Conservation (phyloP, 1,140 invertebrate species). For the Nylanderia fulva region DNA sequence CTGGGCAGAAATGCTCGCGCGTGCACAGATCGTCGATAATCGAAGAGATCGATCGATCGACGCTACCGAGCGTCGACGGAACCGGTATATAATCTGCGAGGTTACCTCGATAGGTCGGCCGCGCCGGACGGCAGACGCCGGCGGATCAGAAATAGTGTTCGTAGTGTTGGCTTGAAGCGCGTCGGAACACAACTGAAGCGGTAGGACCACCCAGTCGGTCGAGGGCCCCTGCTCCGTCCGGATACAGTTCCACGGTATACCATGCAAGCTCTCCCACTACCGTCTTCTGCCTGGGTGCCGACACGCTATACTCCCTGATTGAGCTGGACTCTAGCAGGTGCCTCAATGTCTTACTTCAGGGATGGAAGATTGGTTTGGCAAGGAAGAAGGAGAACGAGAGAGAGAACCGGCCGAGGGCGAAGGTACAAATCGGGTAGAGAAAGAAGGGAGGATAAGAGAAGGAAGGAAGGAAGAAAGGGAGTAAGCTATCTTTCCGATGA, state of each 20-base stretch:
- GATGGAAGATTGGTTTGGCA: slow-evolving; percentile 83
- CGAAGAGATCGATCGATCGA: neutral
- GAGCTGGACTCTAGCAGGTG: slow-evolving; percentile 83
- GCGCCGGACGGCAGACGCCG: slow-evolving; percentile 56
- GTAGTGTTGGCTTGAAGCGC: slow-evolving; percentile 85
- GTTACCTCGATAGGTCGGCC: slow-evolving; percentile 37
- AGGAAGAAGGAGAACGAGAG: slow-evolving; percentile 67
- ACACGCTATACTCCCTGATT: slow-evolving; percentile 76
- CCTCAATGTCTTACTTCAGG: slow-evolving; percentile 85
- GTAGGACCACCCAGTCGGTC: slow-evolving; percentile 86
- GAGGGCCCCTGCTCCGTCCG: slow-evolving; percentile 79
- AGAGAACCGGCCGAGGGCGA: slow-evolving; percentile 26
- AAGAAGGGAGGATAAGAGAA: slow-evolving; percentile 43
- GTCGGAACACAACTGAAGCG: slow-evolving; percentile 86
- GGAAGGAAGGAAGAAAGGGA: slow-evolving; percentile 51
- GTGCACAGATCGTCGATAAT: neutral
- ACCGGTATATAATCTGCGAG: slow-evolving; percentile 55
- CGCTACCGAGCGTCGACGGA: slow-evolving; percentile 16
- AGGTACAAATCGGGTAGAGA: slow-evolving; percentile 59
- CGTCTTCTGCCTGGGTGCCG: slow-evolving; percentile 66
- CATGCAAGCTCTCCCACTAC: slow-evolving; percentile 84
- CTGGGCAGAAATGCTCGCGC: neutral
- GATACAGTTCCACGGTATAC: slow-evolving; percentile 82
- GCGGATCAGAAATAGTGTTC: slow-evolving; percentile 75
- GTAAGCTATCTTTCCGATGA: slow-evolving; percentile 57